phyloP scores from a whole-genome alignment of 2,113 vertebrate genomes.

The Himantopus leucocephalus region DNA sequence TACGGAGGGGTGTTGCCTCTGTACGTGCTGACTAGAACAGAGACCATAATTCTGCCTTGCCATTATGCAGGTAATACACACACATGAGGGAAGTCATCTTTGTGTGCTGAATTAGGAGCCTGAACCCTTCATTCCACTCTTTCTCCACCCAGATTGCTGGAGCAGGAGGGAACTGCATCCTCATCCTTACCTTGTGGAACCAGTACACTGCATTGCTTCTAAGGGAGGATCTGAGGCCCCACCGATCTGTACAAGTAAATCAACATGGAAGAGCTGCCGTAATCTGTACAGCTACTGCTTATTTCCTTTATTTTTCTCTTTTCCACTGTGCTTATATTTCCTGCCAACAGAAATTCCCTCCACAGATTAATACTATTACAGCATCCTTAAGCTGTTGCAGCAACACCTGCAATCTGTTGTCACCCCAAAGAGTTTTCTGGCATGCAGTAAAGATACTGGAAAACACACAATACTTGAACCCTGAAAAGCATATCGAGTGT shows the following conservation, averaged over 20 bases:
- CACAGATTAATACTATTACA: neutral
- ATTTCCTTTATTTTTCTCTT: neutral
- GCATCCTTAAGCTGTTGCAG: neutral
- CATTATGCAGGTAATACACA: neutral
- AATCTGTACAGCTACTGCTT: neutral
- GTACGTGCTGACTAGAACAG: neutral
- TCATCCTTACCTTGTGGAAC: neutral
- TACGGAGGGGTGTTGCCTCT: neutral
- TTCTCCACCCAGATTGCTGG: neutral
- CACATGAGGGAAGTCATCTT: neutral
- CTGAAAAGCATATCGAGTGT: neutral
- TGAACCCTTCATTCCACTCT: neutral
- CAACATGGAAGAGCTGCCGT: neutral
- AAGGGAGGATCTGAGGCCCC: neutral
- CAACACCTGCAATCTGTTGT: neutral
- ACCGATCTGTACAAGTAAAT: neutral
- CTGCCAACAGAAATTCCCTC: neutral
- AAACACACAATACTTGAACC: neutral
- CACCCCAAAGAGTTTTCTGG: neutral
- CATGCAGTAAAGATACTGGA: neutral
- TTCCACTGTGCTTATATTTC: neutral
- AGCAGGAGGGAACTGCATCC: neutral
- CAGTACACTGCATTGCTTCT: neutral
- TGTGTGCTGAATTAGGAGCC: neutral
- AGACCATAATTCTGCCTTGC: neutral